Conservation (phyloP, 2,888 invertebrate genomes). For the Cosmorhoe ocellata region DNA sequence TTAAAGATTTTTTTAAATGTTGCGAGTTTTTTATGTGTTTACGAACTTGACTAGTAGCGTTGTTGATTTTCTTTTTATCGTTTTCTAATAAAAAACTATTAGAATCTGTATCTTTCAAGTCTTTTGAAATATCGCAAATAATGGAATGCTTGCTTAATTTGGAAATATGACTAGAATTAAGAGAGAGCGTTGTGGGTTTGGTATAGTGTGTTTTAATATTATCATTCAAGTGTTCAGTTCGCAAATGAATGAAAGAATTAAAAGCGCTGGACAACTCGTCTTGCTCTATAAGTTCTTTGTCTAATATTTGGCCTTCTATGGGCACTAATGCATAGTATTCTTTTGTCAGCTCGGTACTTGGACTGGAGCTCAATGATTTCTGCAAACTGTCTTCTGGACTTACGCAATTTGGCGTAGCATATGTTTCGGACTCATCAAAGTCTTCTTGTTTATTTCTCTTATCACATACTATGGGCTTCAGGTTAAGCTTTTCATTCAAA, state of each 20-base stretch:
- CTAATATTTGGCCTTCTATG: slow-evolving; percentile 65
- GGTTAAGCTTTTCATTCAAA: slow-evolving; percentile 56
- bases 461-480: slow-evolving; percentile 30
- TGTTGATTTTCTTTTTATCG: slow-evolving; percentile 23
- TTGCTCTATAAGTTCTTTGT: slow-evolving; percentile 79
- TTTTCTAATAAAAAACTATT: slow-evolving; percentile 20
- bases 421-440: slow-evolving; percentile 66
- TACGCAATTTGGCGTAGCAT: slow-evolving; percentile 70
- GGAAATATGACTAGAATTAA: slow-evolving; percentile 68
- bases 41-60: slow-evolving; percentile 37
- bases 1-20: slow-evolving; percentile 6
- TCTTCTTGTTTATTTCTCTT: slow-evolving; percentile 50
- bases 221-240: slow-evolving; percentile 50
- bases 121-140: slow-evolving; percentile 64
- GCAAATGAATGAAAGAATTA: slow-evolving; percentile 69
- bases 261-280: slow-evolving; percentile 77
- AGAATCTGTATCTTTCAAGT: slow-evolving; percentile 39
- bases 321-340: slow-evolving; percentile 71
- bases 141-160: slow-evolving; percentile 69
- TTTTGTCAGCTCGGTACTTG: slow-evolving; percentile 67
- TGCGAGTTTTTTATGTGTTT: slow-evolving; percentile 15
- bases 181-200: slow-evolving; percentile 66
- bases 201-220: slow-evolving; percentile 44
- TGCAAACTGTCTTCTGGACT: slow-evolving; percentile 58
- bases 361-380: slow-evolving; percentile 60